A percentile compares a stretch with the other conserved stretches of the same genome.
Evolutionary conservation across 1,140 invertebrate species (phyloP).

Genomic region (Charaxes varanes): DNA sequence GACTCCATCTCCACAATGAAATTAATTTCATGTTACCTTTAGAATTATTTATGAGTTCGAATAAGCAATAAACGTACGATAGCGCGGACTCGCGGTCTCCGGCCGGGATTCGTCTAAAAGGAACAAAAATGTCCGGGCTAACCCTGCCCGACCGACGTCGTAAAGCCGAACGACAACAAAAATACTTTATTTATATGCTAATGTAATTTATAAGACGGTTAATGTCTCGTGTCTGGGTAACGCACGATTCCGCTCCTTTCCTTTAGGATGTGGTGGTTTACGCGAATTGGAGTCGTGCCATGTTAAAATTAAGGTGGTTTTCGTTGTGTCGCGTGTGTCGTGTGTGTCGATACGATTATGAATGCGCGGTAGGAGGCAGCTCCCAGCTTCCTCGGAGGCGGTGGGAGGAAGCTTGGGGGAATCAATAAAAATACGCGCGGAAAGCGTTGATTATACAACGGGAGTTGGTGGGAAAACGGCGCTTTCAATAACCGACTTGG

Average conservation of each 20-base stretch:
- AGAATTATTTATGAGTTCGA: constrained; percentile 65
- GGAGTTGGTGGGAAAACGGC: constrained; percentile 50
- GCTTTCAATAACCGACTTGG: constrained; percentile 47
- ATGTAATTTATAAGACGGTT: constrained; percentile 74
- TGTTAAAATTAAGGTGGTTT: constrained; percentile 42
- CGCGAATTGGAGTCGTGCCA: constrained; percentile 34
- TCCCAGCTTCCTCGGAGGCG: constrained; percentile 57
- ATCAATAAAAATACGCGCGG: constrained; percentile 73
- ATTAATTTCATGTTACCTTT: constrained; percentile 67
- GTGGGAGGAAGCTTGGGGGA: constrained; percentile 47
- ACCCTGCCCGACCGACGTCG: constrained; percentile 52
- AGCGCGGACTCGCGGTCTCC: constrained; percentile 66
- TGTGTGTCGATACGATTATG: constrained; percentile 70
- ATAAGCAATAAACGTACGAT: constrained; percentile 68
- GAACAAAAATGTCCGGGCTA: constrained; percentile 62
- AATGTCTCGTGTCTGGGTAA: constrained; percentile 70
- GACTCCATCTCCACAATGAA: constrained; percentile 47
- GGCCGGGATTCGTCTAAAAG: constrained; percentile 69
- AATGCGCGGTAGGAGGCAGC: constrained; percentile 71
- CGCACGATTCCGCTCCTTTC: constrained; percentile 67
- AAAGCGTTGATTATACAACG: constrained; percentile 71
- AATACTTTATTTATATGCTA: constrained; percentile 74
- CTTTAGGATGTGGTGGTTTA: constrained; percentile 30
- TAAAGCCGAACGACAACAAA: constrained; percentile 66
- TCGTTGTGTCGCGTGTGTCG: constrained; percentile 32